Conservation (phyloP, 2,797 vertebrate genomes). For the Pampus argenteus region DNA sequence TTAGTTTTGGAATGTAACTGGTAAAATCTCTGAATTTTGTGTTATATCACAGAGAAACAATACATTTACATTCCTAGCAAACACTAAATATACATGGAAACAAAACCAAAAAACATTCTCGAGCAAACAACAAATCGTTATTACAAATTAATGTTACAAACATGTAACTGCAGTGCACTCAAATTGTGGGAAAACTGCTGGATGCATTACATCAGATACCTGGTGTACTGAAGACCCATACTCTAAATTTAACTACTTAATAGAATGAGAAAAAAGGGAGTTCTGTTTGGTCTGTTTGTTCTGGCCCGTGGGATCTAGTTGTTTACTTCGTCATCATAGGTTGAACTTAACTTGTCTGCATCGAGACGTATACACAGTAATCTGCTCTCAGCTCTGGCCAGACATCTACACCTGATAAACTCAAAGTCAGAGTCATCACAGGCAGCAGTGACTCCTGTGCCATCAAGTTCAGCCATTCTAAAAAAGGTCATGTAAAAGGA, state of each 20-base stretch:
- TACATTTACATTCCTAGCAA: not conserved
- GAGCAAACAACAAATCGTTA: not conserved
- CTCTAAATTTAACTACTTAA: not conserved
- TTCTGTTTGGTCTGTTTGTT: conserved; percentile 5
- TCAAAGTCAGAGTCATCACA: conserved; percentile 38
- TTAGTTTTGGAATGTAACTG: too few relatives aligned
- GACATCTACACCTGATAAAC: conserved; percentile 22
- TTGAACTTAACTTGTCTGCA: not conserved
- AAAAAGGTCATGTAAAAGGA: conserved; percentile 44
- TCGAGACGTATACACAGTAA: not conserved
- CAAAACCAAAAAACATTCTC: not conserved
- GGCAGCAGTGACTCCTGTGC: conserved; percentile 43
- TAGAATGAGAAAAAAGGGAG: not conserved
- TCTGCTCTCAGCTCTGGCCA: conserved; percentile 15
- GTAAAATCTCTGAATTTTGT: not conserved
- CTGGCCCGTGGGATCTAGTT: not conserved
- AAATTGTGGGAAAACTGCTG: conserved; percentile 4
- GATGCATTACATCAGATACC: conserved; percentile 14
- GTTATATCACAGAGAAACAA: not conserved
- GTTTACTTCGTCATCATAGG: conserved; percentile 17
- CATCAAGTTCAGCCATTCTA: conserved; percentile 53
- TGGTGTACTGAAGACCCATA: not conserved
- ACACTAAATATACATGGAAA: not conserved
- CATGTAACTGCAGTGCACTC: not conserved
- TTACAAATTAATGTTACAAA: not conserved